Base-by-base conservation (phyloP, 2,797 vertebrate genomes). In the Meriones psammophilus region DNA sequence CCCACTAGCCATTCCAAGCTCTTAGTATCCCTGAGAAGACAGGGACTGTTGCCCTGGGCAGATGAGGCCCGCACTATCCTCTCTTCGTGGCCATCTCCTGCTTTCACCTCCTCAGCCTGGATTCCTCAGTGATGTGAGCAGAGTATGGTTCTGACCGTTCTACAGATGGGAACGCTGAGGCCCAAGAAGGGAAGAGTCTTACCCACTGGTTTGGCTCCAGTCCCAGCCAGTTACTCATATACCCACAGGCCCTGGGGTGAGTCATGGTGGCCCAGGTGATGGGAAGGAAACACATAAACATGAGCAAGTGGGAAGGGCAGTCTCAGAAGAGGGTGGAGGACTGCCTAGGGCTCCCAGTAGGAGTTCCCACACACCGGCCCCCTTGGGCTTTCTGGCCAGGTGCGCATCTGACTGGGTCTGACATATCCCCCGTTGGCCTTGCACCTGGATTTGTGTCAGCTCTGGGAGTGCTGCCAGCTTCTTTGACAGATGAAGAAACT, bases 221-320 rank as follows among this genome's bases (percentile, higher is more conserved):
- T 64, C 91, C 90, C 88, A 86, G 74, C 33, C 13, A n/a, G 92
- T 96, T 95, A 96, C 90, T 97, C 94, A 97, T 84, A 84, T 5
- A 88, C 73, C 85, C 94, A 46, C 18, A 0, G 18, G 73, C 54
- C 80, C 50, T n/a, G 64, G 79, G 36, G 54, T 97, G 97, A 97
- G 89, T 97, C 97, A 97, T 0, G 12, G 94, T 94, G 95, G 94
- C 92, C 95, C 93, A 97, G 93, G 97, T 97, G 95, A 97, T 94
- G 94, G 92, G 91, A 87, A 92, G 96, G 94, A 96, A 96, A 95
- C 94, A 96, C 13, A 95, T 50, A 96, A 89, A 97, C 95, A 91
- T 0, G 0, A 20, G 36, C 24, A 39, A 81, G 85, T 88, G 89
- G 95, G 94, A 85, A 85, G 89, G 74, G 54, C 12, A 0, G 73